Evolutionary conservation across 1,140 invertebrate genomes (phyloP), one percentile per base, ranked within the genome.

Genomic region (Condylostylus longicornis): DNA sequence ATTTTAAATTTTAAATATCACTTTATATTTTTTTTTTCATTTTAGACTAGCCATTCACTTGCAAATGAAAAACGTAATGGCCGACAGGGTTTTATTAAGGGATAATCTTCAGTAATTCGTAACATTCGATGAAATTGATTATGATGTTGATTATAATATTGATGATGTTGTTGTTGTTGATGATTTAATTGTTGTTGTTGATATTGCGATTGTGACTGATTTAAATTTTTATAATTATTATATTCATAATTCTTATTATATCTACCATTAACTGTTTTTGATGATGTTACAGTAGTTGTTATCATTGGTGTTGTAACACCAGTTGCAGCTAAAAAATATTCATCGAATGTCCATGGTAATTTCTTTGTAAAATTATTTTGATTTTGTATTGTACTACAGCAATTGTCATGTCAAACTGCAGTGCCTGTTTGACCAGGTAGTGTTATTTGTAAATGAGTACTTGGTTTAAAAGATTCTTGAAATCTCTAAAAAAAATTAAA

Each of bases 371-470:
- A 32, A 21, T 10, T 2, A n/a, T 30, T 27, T 10, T 32, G 13
- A 31, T 4, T 15, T 6, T 17, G 49, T 51, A 40, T 53, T 49
- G 30, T 51, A 36, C 30, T 54, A 47, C 39, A 54, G n/a, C 4
- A 5, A 25, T 36, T 36, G 22, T 56, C 51, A 58, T 58, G 57
- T 60, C 57, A 60, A 53, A 60, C 57, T 42, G 56, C 45, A 21
- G 56, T 60, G 35, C 54, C 57, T 45, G 54, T 51, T 43, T 59
- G 57, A n/a, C 56, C 56, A 5, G 57, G 54, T 39, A 60, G 39
- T 23, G 49, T 50, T 28, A 53, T 58, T 21, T 49, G 48, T 45
- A 53, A 48, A 39, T 33, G 41, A 1, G 32, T 42, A 27, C 54
- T 50, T 18, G 54, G 48, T 17, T 51, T 47, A 27, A 60, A 60